Percentiles rank a stretch among this genome's conserved stretches.
These are phyloP conservation scores for Oscarella lobularis DNA, from an alignment of 37 sponge, comb jelly and placozoan genomes.

Conservation along the genomic window DNA sequence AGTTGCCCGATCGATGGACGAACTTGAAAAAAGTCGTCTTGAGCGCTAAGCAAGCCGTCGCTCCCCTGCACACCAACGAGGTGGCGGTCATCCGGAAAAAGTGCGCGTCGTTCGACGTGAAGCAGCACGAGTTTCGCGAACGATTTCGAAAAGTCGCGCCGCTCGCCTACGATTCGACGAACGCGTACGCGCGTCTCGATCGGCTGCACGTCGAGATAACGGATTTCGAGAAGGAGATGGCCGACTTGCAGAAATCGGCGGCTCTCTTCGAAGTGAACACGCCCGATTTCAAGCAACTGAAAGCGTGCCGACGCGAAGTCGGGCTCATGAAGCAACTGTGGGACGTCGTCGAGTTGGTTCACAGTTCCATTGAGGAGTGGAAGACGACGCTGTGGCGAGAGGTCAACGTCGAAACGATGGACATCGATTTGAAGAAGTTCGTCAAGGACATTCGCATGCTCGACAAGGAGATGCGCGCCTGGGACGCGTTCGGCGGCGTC, in stretches of 20 bases:
- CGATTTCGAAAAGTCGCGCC: too few species aligned
- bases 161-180: constrained; percentile 7
- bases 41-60: constrained; percentile 24
- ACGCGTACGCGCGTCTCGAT: too few species aligned
- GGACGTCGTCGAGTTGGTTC: constrained; percentile 73
- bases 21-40: constrained; percentile 19
- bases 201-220: too few species aligned
- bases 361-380: constrained; percentile 70
- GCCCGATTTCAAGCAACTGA: constrained; percentile 95
- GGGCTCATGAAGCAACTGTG: constrained; percentile 93
- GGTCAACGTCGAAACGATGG: constrained; percentile 89
- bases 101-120: too few species aligned
- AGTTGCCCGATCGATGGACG: too few species aligned
- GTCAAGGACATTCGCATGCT: constrained; percentile 93
- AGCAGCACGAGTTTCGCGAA: too few species aligned
- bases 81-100: too few species aligned
- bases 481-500: constrained; percentile 89
- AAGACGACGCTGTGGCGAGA: constrained; percentile 90
- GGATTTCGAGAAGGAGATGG: too few species aligned
- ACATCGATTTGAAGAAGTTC: constrained; percentile 82
- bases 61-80: constrained; percentile 24
- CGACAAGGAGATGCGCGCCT: constrained; percentile 87
- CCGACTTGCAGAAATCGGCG: constrained; percentile 52
- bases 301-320: too few species aligned
- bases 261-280: constrained; percentile 88